phyloP scores from a whole-genome alignment of 2,888 invertebrate genomes.

The Ophion slaviceki region DNA sequence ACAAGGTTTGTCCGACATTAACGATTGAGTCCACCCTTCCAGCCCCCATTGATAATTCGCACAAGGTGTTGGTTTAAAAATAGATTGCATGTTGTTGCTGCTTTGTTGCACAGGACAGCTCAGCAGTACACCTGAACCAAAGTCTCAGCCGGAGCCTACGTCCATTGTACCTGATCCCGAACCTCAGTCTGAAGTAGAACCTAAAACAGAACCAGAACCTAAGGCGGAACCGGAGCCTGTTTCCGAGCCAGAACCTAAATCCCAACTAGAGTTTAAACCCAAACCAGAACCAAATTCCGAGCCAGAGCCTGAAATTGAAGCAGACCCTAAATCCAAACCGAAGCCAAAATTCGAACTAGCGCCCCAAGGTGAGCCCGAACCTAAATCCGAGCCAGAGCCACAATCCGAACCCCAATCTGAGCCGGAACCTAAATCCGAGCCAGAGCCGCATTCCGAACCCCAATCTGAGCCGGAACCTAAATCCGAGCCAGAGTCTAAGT shows the following conservation, averaged over 20 bases:
- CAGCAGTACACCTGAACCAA: slow-evolving; percentile 79
- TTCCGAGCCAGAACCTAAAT: slow-evolving; percentile 78
- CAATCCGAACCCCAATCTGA: slow-evolving; percentile 82
- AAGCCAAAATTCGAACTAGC: slow-evolving; percentile 83
- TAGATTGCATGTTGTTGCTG: slow-evolving; percentile 79
- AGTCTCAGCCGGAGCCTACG: slow-evolving; percentile 80
- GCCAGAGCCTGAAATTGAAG: slow-evolving; percentile 77
- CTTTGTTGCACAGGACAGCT: slow-evolving; percentile 83
- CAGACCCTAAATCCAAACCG: slow-evolving; percentile 80
- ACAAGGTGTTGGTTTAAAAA: slow-evolving; percentile 68
- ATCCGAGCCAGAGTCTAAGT: slow-evolving; percentile 81
- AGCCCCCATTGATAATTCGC: slow-evolving; percentile 56
- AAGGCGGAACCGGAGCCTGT: slow-evolving; percentile 83
- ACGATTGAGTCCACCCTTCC: slow-evolving; percentile 28
- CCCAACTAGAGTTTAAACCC: slow-evolving; percentile 83
- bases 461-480: slow-evolving; percentile 79
- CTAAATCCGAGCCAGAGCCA: slow-evolving; percentile 84
- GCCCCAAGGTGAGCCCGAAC: slow-evolving; percentile 78
- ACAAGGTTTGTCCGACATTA: slow-evolving; percentile 13
- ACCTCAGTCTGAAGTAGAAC: slow-evolving; percentile 80
- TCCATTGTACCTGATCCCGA: slow-evolving; percentile 78
- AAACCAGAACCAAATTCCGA: slow-evolving; percentile 82
- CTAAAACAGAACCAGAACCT: slow-evolving; percentile 81
- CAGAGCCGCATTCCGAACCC: slow-evolving; percentile 81
- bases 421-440: slow-evolving; percentile 55